Evolutionary conservation across 2,113 vertebrate genomes (phyloP), one percentile per base, ranked within the genome.

Genomic region (Leptosomus discolor): DNA sequence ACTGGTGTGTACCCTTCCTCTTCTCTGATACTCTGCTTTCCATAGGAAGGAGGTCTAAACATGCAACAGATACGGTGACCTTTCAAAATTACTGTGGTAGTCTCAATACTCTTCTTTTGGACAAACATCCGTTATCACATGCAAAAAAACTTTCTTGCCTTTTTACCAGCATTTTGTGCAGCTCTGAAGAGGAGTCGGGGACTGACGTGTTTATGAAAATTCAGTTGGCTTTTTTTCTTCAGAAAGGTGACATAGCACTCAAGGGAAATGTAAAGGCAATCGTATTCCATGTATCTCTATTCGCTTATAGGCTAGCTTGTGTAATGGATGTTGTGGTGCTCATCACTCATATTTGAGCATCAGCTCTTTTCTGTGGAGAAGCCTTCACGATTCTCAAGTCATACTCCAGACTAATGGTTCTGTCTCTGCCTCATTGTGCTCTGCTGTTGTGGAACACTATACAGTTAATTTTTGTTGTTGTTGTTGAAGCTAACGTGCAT

Each of bases 41-140:
- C 11, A 8, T 26, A 70, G 39, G 34, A 87, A 65, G 30, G 58
- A 43, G 61, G 23, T 90, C 90, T 15, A 77, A 65, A 39, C 8
- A 5, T 12, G 8, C 46, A 71, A 15, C 51, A 48, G 50, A 50
- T 41, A 23, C 0, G 0, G 19, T 80, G 34, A 19, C 27, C 29
- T 94, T 89, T 69, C 50, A 69, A 43, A 77, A 53, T 68, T 11
- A 77, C 21, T 76, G 61, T 54, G 19, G 19, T 76, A 43, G 14
- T 37, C 23, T 86, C 4, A 2, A 7, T 69, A 20, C 12, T 56
- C 12, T 57, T 92, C 17, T 70, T 90, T 45, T 67, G 50, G 58
- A 77, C 36, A 87, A 87, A 57, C 23, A 73, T 36, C n/a, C 19
- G 8, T 14, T 74, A 23, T 51, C 12, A 20, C 23, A 29, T 27